A percentile compares a stretch with the other conserved stretches of the same genome.
These are phyloP conservation scores for Quadroppia sp. DNA, from an alignment of 2,888 invertebrate species.

Conservation along the genomic window DNA sequence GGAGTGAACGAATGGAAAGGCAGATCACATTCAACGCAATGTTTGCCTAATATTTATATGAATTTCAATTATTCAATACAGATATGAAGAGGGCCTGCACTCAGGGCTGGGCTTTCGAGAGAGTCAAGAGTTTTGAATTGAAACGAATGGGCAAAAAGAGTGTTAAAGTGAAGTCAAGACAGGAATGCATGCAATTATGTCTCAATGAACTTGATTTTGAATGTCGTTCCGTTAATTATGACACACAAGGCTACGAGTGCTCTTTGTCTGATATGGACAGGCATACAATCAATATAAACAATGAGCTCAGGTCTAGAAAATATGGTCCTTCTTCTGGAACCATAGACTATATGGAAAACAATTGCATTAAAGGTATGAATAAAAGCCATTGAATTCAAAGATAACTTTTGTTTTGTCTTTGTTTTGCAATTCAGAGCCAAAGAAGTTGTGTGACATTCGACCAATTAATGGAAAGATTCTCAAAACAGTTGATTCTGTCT, in stretches of 20 bases:
- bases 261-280: conserved; percentile 87
- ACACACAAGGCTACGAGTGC: conserved; percentile 77
- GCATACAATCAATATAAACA: conserved; percentile 59
- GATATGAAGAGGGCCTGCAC: background rate
- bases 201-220: conserved; percentile 83
- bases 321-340: conserved; percentile 33
- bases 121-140: conserved; percentile 80
- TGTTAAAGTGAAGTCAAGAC: conserved; percentile 64
- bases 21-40: too few relatives aligned
- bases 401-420: background rate
- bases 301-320: conserved; percentile 31
- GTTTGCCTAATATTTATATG: background rate
- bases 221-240: conserved; percentile 86
- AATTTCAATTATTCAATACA: background rate
- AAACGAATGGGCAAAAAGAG: conserved; percentile 66
- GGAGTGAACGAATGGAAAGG: background rate
- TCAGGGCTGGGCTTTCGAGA: conserved; percentile 78
- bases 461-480: conserved; percentile 70
- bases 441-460: conserved; percentile 88
- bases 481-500: conserved; percentile 89
- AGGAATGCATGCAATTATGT: conserved; percentile 85
- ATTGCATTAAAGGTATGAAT: conserved; percentile 55
- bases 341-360: conserved; percentile 59
- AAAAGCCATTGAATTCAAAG: background rate
- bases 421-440: conserved; percentile 67